Evolutionary conservation across 2,797 vertebrate genomes (phyloP).

Genomic region (Gila robusta): DNA sequence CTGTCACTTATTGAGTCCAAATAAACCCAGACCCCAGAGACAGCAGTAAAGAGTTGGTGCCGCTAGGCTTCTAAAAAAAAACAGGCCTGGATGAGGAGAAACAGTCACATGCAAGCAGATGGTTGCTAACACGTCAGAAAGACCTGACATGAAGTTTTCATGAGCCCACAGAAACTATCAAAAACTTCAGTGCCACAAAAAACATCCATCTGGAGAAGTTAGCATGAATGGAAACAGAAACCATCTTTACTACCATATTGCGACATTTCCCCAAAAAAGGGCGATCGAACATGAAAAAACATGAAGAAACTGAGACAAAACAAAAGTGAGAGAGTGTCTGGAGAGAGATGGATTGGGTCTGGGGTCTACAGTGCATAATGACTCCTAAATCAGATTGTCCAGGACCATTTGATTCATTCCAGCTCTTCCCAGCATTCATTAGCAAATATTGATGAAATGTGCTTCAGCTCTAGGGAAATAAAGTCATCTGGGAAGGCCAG

Average conservation of each 20-base stretch:
- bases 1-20: conserved; percentile 20
- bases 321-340: neutral
- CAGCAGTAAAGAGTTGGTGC: neutral
- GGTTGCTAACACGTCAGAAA: conserved; percentile 15
- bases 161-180: conserved; percentile 28
- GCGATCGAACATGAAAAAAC: too few species aligned
- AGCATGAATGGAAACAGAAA: too few species aligned
- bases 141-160: conserved; percentile 35
- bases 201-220: conserved; percentile 3
- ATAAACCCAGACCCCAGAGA: conserved; percentile 22
- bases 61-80: neutral
- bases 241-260: too few species aligned
- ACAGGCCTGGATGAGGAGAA: conserved; percentile 9
- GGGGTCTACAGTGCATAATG: neutral
- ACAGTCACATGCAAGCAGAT: conserved; percentile 18
- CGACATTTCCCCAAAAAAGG: too few species aligned
- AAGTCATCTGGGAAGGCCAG: conserved; percentile 15
- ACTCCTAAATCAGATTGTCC: conserved; percentile 22
- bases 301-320: conserved; percentile 10
- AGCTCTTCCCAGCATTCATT: conserved; percentile 22
- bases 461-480: conserved; percentile 17
- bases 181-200: conserved; percentile 1
- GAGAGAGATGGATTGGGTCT: conserved; percentile 4
- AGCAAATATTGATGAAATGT: conserved; percentile 18
- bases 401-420: conserved; percentile 26